phyloP scores from a whole-genome alignment of 2,113 vertebrate genomes.

The Promerops cafer region DNA sequence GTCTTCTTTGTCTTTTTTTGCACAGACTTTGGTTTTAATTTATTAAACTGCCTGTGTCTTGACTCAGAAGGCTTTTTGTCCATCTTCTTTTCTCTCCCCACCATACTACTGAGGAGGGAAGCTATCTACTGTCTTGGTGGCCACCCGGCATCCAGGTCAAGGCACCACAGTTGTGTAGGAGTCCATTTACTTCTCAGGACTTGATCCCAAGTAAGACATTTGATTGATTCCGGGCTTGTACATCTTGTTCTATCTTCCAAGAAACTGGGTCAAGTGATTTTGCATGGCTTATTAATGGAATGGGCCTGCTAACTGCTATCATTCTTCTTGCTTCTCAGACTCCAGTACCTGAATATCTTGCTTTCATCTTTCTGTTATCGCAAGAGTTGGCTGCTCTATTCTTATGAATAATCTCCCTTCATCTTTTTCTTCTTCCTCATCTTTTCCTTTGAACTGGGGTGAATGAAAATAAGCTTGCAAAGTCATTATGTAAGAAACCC shows the following conservation, averaged over 20 bases:
- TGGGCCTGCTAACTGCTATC: accelerated
- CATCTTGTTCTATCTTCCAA: neutral
- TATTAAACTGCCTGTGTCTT: neutral
- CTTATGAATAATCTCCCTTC: neutral
- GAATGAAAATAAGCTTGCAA: neutral
- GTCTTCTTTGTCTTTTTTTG: neutral
- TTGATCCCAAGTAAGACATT: neutral
- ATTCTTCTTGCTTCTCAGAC: neutral
- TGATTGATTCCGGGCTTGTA: neutral
- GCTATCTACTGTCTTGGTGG: neutral
- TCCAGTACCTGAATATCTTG: neutral
- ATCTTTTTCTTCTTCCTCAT: neutral
- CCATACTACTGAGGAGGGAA: accelerated
- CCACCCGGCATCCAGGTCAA: neutral
- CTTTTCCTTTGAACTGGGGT: neutral
- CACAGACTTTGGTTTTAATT: neutral
- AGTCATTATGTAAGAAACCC: neutral
- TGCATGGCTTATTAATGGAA: neutral
- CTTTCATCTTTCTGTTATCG: neutral
- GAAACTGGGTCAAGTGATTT: neutral
- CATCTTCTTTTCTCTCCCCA: neutral
- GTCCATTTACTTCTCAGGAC: neutral
- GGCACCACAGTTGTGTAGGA: neutral
- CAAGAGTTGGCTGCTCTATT: neutral
- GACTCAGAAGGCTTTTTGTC: neutral